Conservation (phyloP, 37 sponge, comb jelly and placozoan genomes). For the Hormiphora californensis region DNA sequence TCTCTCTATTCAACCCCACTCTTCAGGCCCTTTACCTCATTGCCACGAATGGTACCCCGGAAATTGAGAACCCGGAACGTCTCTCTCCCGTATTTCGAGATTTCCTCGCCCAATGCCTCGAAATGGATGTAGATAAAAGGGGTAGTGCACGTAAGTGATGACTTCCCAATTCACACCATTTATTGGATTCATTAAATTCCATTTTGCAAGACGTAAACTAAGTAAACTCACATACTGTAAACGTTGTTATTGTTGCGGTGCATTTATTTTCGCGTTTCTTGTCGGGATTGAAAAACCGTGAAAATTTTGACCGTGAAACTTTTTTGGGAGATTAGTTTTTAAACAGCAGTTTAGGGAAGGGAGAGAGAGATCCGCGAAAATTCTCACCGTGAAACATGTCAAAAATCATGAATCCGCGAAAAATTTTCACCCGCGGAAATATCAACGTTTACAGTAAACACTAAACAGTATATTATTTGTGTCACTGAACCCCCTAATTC, state of each 20-base stretch:
- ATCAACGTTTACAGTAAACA: too few relatives aligned
- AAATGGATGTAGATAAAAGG: conserved; percentile 86
- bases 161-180: background rate
- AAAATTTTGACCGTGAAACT: too few relatives aligned
- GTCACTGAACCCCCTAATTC: background rate
- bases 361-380: too few relatives aligned
- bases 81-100: conserved; percentile 76
- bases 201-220: too few relatives aligned
- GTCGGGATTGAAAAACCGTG: too few relatives aligned
- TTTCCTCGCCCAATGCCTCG: conserved; percentile 82
- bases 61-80: conserved; percentile 92
- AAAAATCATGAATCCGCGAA: background rate
- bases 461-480: background rate
- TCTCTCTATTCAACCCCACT: background rate
- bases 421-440: conserved; percentile 60
- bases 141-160: conserved; percentile 62
- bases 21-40: conserved; percentile 93
- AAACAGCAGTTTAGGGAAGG: too few relatives aligned
- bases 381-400: too few relatives aligned
- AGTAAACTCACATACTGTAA: too few relatives aligned
- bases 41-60: conserved; percentile 98
- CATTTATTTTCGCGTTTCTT: too few relatives aligned
- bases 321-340: too few relatives aligned
- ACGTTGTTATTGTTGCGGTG: too few relatives aligned
- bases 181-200: too few relatives aligned